A percentile compares a stretch with the other conserved stretches of the same genome.
These are phyloP conservation scores for Characodon lateralis DNA, from an alignment of 2,797 vertebrate genomes.

Conservation along the genomic window DNA sequence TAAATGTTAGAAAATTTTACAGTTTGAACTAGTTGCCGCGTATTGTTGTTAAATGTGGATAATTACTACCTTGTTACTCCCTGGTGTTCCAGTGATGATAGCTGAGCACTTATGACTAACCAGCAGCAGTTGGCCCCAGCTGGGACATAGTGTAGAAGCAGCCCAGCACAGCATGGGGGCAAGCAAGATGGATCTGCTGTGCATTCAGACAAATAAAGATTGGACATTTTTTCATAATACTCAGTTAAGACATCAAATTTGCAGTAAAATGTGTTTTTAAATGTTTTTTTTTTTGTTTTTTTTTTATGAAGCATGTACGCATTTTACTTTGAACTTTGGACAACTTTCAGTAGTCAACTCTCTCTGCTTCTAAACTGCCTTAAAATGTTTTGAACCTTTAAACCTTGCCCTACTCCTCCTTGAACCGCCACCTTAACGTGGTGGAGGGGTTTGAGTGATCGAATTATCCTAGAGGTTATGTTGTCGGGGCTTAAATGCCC, in stretches of 20 bases:
- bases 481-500: too few species aligned
- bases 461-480: too few species aligned
- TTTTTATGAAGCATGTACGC: background rate
- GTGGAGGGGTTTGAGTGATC: too few species aligned
- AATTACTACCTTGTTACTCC: slow-evolving; percentile 58
- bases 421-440: too few species aligned
- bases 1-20: slow-evolving; percentile 69
- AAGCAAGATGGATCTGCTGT: background rate
- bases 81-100: slow-evolving; percentile 50
- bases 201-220: background rate
- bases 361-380: background rate
- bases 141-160: slow-evolving; percentile 11
- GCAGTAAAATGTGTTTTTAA: too few species aligned
- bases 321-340: background rate
- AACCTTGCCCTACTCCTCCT: too few species aligned
- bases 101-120: slow-evolving; percentile 57
- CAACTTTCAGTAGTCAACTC: too few species aligned
- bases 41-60: slow-evolving; percentile 68
- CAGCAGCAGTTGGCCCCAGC: slow-evolving; percentile 53
- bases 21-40: slow-evolving; percentile 61
- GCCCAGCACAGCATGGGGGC: background rate
- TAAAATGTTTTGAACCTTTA: background rate
- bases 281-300: background rate
- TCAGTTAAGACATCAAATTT: background rate
- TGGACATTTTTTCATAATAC: background rate